phyloP scores from a whole-genome alignment of 2,888 invertebrate species.

The Lacanobia oleracea region DNA sequence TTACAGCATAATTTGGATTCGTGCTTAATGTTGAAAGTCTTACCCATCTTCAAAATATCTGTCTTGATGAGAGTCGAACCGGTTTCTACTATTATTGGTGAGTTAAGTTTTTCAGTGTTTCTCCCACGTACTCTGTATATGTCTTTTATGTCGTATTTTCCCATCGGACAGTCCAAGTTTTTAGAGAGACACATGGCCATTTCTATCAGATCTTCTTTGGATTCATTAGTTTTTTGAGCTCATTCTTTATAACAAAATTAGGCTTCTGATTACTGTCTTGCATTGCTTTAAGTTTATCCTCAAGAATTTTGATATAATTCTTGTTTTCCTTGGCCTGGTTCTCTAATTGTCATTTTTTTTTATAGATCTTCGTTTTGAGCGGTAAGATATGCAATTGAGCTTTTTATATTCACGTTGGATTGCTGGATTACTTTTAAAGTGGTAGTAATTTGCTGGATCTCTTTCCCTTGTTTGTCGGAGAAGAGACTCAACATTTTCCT shows the following conservation, averaged over 20 bases:
- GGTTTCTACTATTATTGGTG: no score
- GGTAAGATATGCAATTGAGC: neutral
- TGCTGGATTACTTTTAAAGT: neutral
- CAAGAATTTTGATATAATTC: neutral
- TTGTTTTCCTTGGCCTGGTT: neutral
- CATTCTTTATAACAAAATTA: no score
- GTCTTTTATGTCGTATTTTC: no score
- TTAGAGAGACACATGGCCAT: no score
- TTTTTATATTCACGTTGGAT: neutral
- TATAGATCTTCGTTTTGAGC: neutral
- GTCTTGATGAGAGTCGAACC: neutral
- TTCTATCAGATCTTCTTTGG: no score
- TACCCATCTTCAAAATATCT: neutral
- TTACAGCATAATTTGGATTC: conserved; percentile 7
- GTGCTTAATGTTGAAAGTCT: neutral
- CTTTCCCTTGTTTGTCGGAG: neutral
- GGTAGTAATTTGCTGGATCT: neutral
- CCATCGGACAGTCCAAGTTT: no score
- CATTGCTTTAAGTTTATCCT: neutral
- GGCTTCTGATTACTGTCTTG: no score
- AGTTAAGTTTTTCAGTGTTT: no score
- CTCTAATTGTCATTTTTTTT: neutral
- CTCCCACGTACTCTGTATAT: no score
- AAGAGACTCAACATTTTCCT: neutral
- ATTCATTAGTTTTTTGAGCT: no score